These are phyloP conservation scores for Thaumatotibia leucotreta DNA, from an alignment of 1,140 invertebrate genomes.

Conservation along the genomic window DNA sequence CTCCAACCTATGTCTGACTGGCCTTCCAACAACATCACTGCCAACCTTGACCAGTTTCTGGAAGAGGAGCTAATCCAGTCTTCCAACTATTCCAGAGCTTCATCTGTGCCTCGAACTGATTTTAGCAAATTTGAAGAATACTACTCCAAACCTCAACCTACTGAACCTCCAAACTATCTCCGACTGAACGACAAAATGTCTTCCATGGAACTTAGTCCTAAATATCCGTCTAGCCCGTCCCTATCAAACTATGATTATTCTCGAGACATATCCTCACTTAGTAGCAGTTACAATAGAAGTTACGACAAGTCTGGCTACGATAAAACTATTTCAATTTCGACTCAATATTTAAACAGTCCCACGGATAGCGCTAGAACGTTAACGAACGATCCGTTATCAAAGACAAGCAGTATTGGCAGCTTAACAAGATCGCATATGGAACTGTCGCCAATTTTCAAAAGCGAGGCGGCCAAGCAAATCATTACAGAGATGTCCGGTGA, in stretches of 20 bases:
- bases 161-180: slow-evolving; percentile 39
- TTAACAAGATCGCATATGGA: slow-evolving; percentile 64
- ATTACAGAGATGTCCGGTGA: slow-evolving; percentile 87
- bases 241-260: slow-evolving; percentile 67
- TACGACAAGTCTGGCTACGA: slow-evolving; percentile 59
- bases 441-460: slow-evolving; percentile 85
- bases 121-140: slow-evolving; percentile 59
- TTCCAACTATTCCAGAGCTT: slow-evolving; percentile 52
- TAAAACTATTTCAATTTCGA: slow-evolving; percentile 52
- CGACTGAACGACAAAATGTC: slow-evolving; percentile 43
- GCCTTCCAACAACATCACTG: slow-evolving; percentile 52
- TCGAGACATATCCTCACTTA: slow-evolving; percentile 55
- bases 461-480: slow-evolving; percentile 89
- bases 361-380: slow-evolving; percentile 65
- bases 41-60: slow-evolving; percentile 76
- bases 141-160: slow-evolving; percentile 41
- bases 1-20: slow-evolving; percentile 70
- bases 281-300: slow-evolving; percentile 62
- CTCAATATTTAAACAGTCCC: slow-evolving; percentile 63
- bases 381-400: slow-evolving; percentile 65
- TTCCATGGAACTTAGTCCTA: slow-evolving; percentile 58
- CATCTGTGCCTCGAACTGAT: slow-evolving; percentile 61
- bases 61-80: slow-evolving; percentile 74
- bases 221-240: slow-evolving; percentile 67
- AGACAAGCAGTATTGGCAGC: slow-evolving; percentile 63